phyloP scores from a whole-genome alignment of 2,888 invertebrate species.

The Leptopilina syphax region DNA sequence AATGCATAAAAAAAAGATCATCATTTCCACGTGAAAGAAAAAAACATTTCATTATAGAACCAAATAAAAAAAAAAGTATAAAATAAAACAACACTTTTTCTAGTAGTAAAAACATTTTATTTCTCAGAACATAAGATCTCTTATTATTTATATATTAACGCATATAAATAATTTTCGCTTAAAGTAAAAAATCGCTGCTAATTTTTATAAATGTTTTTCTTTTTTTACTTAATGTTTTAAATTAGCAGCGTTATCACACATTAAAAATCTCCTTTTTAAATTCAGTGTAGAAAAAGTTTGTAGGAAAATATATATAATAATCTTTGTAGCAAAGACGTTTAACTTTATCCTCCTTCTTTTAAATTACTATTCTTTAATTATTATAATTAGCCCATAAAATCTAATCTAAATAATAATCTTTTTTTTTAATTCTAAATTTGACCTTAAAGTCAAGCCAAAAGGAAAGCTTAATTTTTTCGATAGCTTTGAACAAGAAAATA shows the following conservation, averaged over 20 bases:
- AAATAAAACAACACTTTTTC: background rate
- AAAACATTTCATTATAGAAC: background rate
- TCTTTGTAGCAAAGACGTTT: background rate
- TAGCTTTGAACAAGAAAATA: background rate
- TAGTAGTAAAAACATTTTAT: slow-evolving; percentile 33
- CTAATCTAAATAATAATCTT: too few relatives aligned
- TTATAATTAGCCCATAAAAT: background rate
- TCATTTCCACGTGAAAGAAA: background rate
- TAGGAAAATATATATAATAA: slow-evolving; percentile 30
- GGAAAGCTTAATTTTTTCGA: background rate
- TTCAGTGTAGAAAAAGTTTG: slow-evolving; percentile 28
- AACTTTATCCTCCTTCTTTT: background rate
- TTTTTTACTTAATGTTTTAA: background rate
- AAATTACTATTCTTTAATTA: background rate
- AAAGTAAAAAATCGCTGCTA: slow-evolving; percentile 28
- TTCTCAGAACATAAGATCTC: slow-evolving; percentile 24
- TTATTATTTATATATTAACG: slow-evolving; percentile 33
- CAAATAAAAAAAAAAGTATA: background rate
- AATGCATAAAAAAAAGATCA: background rate
- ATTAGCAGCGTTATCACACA: slow-evolving; percentile 35
- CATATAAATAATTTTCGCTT: slow-evolving; percentile 33
- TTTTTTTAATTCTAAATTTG: background rate
- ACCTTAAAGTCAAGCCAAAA: background rate
- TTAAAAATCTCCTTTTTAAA: slow-evolving; percentile 27
- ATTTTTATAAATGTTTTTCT: background rate